Evolutionary conservation across 1,140 invertebrate species (phyloP).

Genomic region (Heliconius congener): DNA sequence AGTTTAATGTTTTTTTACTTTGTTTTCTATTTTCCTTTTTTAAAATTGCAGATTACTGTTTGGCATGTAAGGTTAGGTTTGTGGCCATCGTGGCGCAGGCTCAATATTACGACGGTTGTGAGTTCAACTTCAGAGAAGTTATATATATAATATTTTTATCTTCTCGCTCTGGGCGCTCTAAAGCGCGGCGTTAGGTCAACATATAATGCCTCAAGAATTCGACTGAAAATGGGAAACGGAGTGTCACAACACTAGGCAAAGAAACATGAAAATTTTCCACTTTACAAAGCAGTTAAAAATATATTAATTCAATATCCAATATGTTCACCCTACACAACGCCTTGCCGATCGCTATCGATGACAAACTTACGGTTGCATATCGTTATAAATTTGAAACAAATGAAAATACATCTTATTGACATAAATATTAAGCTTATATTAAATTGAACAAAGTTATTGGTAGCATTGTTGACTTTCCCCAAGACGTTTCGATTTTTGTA

Average conservation of each 20-base stretch:
- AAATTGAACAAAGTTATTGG: background rate
- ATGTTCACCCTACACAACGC: slow-evolving; percentile 34
- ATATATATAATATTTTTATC: no score
- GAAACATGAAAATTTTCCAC: no score
- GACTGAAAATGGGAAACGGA: no score
- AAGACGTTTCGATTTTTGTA: slow-evolving; percentile 30
- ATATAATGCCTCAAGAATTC: no score
- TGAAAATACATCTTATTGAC: slow-evolving; percentile 19
- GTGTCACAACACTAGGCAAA: no score
- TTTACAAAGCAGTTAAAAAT: background rate
- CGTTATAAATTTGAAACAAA: slow-evolving; percentile 39
- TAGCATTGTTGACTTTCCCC: slow-evolving; percentile 27
- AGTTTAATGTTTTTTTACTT: background rate
- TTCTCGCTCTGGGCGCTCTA: no score
- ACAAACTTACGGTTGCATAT: slow-evolving; percentile 51
- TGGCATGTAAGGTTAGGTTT: no score
- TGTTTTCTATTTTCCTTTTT: background rate
- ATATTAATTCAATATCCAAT: background rate
- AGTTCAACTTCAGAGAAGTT: no score
- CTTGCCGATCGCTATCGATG: slow-evolving; percentile 64
- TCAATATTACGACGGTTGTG: no score
- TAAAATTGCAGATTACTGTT: no score
- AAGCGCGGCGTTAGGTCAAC: no score
- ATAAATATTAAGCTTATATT: background rate
- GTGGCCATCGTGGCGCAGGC: no score